Evolutionary conservation across 2,888 invertebrate species (phyloP), one percentile per base, ranked within the genome.

Genomic region (Phymatocera aterrima): DNA sequence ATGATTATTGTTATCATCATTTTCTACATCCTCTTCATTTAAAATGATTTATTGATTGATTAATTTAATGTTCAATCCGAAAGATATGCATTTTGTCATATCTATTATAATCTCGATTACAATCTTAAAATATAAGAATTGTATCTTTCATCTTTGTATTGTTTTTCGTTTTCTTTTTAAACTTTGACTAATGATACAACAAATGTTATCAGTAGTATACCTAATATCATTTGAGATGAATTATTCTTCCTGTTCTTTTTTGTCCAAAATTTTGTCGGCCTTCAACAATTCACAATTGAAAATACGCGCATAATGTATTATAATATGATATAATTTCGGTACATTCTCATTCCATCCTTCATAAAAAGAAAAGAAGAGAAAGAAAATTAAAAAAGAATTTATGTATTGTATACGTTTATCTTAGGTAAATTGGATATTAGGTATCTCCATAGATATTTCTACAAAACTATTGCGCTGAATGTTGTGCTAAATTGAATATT

Each of bases 61-160:
- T 82, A 75, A 72, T 81, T 82, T 77, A 83, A 83, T 72, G 80
- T 78, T 82, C 81, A 81, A 81, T 54, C 80, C 57, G 79, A 84
- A 84, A 83, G 87, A 87, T 87, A 87, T 87, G 87, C 87, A 84
- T 82, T 82, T 83, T 80, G 8, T n/a, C n/a, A n/a, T n/a, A n/a
- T n/a, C n/a, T 68, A 10, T 37, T 70, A 31, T 21, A 72, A 51
- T 51, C 51, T 6, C 24, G 28, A 21, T n/a, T n/a, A n/a, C n/a
- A n/a, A n/a, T n/a, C n/a, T n/a, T n/a, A n/a, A n/a, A n/a, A n/a
- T n/a, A 51, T 18, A 68, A 24, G 43, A 65, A 65, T 65, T n/a
- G 10, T 61, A 57, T 75, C n/a, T 68, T 77, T 79, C 24, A 15
- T 46, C 10, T 10, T 10, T 34, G 24, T 24, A 68, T 15, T 64